Evolutionary conservation across 2,888 invertebrate genomes (phyloP).

Genomic region (Eristalis tenax): DNA sequence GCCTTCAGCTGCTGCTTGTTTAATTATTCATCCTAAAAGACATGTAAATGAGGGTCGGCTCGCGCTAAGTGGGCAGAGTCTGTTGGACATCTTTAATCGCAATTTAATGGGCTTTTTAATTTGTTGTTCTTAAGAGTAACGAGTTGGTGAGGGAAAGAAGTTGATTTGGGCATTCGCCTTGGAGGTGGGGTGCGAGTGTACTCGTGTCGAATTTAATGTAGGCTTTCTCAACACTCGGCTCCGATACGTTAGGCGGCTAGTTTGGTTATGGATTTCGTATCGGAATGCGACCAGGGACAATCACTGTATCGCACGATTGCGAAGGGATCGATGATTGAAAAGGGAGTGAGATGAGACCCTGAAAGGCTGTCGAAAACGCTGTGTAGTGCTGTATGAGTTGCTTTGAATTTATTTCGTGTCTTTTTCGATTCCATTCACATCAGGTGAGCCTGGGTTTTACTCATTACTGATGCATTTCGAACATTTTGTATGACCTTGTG

Average conservation of each 20-base stretch:
- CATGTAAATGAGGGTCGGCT: conserved; percentile 33
- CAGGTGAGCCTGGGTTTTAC: not conserved
- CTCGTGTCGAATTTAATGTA: not conserved
- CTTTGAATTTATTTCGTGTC: not conserved
- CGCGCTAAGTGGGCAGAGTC: not conserved
- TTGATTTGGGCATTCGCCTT: too few species aligned
- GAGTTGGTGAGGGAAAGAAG: not conserved
- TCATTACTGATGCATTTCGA: not conserved
- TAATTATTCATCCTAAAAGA: conserved; percentile 8
- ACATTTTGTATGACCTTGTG: too few species aligned
- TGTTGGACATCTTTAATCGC: conserved; percentile 22
- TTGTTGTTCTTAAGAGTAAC: not conserved
- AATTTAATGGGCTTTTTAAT: conserved; percentile 31
- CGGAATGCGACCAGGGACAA: not conserved
- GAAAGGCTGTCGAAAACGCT: not conserved
- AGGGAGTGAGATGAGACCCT: not conserved
- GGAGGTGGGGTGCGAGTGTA: not conserved
- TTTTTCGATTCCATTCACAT: not conserved
- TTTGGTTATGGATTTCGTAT: not conserved
- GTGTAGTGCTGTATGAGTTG: not conserved
- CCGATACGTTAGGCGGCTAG: not conserved
- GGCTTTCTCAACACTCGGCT: conserved; percentile 6
- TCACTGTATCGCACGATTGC: not conserved
- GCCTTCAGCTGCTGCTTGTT: not conserved
- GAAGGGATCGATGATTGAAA: not conserved